phyloP scores from a whole-genome alignment of 1,140 invertebrate genomes.

The Atta texana region DNA sequence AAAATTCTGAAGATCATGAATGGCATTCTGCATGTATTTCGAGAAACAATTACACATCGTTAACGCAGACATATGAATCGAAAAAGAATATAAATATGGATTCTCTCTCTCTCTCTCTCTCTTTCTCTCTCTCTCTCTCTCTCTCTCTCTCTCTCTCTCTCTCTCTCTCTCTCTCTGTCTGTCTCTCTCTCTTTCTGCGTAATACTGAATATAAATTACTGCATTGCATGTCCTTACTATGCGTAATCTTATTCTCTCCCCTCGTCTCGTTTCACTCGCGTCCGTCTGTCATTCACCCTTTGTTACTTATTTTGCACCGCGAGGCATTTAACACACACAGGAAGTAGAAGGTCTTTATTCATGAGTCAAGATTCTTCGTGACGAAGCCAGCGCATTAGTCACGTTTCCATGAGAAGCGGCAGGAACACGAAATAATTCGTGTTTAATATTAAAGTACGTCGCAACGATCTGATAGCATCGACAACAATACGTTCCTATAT shows the following conservation, averaged over 20 bases:
- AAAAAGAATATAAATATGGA: not conserved
- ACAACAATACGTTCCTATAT: not conserved
- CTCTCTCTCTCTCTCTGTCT: not conserved
- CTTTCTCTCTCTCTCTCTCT: too few species aligned
- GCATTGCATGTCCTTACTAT: conserved; percentile 64
- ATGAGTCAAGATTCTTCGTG: conserved; percentile 49
- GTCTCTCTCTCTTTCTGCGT: conserved; percentile 55
- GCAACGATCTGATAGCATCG: conserved; percentile 21
- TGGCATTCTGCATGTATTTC: not conserved
- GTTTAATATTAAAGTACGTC: conserved; percentile 30
- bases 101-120: too few species aligned
- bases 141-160: not conserved
- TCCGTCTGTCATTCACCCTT: conserved; percentile 55
- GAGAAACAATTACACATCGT: conserved; percentile 51
- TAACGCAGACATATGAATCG: conserved; percentile 32
- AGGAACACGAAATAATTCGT: conserved; percentile 51
- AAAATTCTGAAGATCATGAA: not conserved
- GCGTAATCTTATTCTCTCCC: conserved; percentile 69
- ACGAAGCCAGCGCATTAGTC: conserved; percentile 43
- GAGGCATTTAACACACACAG: conserved; percentile 52
- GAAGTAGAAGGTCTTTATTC: conserved; percentile 63
- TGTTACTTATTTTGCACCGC: conserved; percentile 58
- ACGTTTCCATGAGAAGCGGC: conserved; percentile 34
- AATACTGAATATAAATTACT: conserved; percentile 67
- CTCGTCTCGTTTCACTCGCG: conserved; percentile 38